These are phyloP conservation scores for Rhingia campestris DNA, from an alignment of 2,888 invertebrate genomes.

Conservation along the genomic window DNA sequence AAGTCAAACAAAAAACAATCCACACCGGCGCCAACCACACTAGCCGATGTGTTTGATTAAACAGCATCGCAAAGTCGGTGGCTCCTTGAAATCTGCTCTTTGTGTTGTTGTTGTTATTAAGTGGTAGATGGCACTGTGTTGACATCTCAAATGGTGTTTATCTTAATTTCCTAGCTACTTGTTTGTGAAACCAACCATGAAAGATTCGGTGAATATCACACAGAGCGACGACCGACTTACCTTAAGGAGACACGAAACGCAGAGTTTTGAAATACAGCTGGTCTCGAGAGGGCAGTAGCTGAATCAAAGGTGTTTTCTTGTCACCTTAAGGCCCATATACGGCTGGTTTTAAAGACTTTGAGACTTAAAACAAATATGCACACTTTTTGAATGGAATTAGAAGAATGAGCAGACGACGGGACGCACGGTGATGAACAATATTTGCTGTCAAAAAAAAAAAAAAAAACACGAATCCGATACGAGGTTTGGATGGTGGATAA, in stretches of 20 bases:
- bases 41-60: slow-evolving; percentile 40
- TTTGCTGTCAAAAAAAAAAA: slow-evolving; percentile 42
- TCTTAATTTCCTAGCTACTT: slow-evolving; percentile 73
- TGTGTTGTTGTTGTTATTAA: slow-evolving; percentile 35
- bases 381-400: slow-evolving; percentile 52
- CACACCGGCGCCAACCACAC: slow-evolving; percentile 59
- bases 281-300: slow-evolving; percentile 57
- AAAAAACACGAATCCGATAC: slow-evolving; percentile 48
- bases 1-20: slow-evolving; percentile 65
- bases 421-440: slow-evolving; percentile 23
- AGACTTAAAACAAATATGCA: slow-evolving; percentile 41
- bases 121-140: slow-evolving; percentile 54
- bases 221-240: neutral
- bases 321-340: slow-evolving; percentile 59
- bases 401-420: neutral
- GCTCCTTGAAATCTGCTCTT: slow-evolving; percentile 6
- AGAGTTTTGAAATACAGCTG: slow-evolving; percentile 32
- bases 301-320: slow-evolving; percentile 71
- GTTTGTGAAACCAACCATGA: slow-evolving; percentile 64
- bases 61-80: slow-evolving; percentile 23
- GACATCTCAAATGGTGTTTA: slow-evolving; percentile 73
- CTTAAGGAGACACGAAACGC: neutral
- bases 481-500: slow-evolving; percentile 32
- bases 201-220: slow-evolving; percentile 71
- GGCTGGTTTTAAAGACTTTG: slow-evolving; percentile 31